These are phyloP conservation scores for Stylophora pistillata DNA, from an alignment of 64 coral and sea anemone genomes.

Conservation along the genomic window DNA sequence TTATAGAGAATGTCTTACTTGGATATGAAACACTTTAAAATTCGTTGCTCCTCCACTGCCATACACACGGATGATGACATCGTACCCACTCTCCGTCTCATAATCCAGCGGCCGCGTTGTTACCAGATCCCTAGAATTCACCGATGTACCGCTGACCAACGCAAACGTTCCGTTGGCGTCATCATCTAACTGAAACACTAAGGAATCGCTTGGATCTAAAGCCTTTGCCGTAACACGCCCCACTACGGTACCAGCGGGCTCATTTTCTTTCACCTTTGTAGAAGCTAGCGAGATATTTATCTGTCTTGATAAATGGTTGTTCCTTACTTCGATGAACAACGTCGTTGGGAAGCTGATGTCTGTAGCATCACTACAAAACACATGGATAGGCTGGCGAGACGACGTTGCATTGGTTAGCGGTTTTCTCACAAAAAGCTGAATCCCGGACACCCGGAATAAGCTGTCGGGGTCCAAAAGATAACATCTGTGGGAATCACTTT, in stretches of 20 bases:
- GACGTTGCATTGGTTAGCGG: conserved; percentile 63
- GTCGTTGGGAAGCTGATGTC: conserved; percentile 50
- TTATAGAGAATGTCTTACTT: conserved; percentile 46
- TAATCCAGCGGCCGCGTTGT: conserved; percentile 67
- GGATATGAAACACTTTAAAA: conserved; percentile 64
- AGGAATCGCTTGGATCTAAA: conserved; percentile 44
- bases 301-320: conserved; percentile 49
- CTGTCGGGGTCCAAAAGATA: conserved; percentile 64
- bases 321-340: conserved; percentile 71
- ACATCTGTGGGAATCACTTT: conserved; percentile 45
- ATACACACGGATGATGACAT: conserved; percentile 63
- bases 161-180: conserved; percentile 71
- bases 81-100: conserved; percentile 51
- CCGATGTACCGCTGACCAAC: conserved; percentile 41
- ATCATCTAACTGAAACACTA: conserved; percentile 68
- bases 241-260: conserved; percentile 53
- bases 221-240: conserved; percentile 53
- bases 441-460: conserved; percentile 42
- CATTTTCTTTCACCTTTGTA: conserved; percentile 48
- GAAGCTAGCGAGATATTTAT: conserved; percentile 81
- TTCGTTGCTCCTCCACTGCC: conserved; percentile 72
- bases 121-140: conserved; percentile 58
- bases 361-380: conserved; percentile 46
- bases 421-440: conserved; percentile 61
- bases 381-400: conserved; percentile 56